Evolutionary conservation across 1,140 invertebrate species (phyloP), one percentile per base, ranked within the genome.

Genomic region (Procambarus virginalis): DNA sequence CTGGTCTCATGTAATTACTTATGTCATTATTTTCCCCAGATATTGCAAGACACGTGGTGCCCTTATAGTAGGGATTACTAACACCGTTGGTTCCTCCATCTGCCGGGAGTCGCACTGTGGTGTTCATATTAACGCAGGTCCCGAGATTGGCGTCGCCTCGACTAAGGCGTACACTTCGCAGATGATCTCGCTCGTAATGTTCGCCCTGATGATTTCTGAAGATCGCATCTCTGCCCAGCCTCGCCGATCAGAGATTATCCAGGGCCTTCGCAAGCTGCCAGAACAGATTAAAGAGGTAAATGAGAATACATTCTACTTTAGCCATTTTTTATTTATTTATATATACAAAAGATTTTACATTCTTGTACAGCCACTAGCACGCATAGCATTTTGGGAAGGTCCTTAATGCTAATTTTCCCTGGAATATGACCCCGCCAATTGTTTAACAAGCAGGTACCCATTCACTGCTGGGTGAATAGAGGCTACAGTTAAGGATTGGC

Each of bases 141-240:
- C 99, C 34, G 99, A 99, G 95, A 99, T 99, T 93, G 99, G 99
- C 94, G 99, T 99, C 17, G 99, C 99, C 46, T 99, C 98, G 82
- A 99, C 99, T 5, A 99, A 99, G 94, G 99, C 99, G 2, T 99
- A 99, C 94, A 99, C 99, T 0, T 99, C 98, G 86, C 99, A 99
- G 94, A 99, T 99, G 94, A 97, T 99, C 86, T 98, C 99, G 0
- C 95, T 99, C 51, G 98, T 99, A 0, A 99, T 99, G 98, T 99
- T 99, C 94, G 99, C 97, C 2, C 94, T 99, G 70, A 98, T 99
- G 60, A 98, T 99, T 96, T 98, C 98, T 93, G 99, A 99, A 94
- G 99, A 99, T 94, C 96, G 98, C 92, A 97, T 99, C 93, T 99
- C 98, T 2, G 95, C 99, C 93, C 96, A 97, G 93, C 95, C 96